Conservation (phyloP, 2,113 vertebrate genomes). For the Poecilia latipinna region DNA sequence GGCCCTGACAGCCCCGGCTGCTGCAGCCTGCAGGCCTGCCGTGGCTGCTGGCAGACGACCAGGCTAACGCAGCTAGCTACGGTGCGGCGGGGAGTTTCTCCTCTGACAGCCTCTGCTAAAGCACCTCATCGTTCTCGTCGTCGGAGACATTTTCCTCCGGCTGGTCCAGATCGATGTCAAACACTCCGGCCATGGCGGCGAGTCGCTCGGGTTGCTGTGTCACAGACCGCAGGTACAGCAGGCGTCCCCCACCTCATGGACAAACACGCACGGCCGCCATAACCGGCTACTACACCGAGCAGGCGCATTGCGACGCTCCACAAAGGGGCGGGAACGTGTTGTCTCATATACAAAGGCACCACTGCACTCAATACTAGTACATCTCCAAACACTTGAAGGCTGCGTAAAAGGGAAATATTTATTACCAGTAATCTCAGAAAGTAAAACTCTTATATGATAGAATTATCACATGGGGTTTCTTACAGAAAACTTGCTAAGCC, state of each 20-base stretch:
- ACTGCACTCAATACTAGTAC: no score
- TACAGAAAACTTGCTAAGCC: no score
- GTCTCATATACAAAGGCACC: neutral
- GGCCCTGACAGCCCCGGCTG: conserved; percentile 63
- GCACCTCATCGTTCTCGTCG: conserved; percentile 88
- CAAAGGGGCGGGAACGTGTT: conserved; percentile 52
- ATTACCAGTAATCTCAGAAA: no score
- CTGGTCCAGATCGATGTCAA: conserved; percentile 94
- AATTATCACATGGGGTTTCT: no score
- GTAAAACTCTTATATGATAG: no score
- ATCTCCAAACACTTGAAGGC: no score
- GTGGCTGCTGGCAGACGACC: conserved; percentile 48
- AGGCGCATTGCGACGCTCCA: conserved; percentile 74
- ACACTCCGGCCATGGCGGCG: conserved; percentile 90
- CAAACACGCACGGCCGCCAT: conserved; percentile 87
- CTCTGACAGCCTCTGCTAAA: conserved; percentile 32
- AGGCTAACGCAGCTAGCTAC: conserved; percentile 54
- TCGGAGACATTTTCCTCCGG: conserved; percentile 89
- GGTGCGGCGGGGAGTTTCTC: conserved; percentile 41
- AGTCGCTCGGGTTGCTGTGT: conserved; percentile 65
- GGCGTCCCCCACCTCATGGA: conserved; percentile 80
- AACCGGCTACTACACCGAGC: conserved; percentile 83
- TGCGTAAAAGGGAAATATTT: no score
- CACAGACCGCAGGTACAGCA: conserved; percentile 64
- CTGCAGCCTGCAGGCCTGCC: conserved; percentile 61